Conservation (phyloP, 2,888 invertebrate species). For the Dasysyrphus tricinctus region DNA sequence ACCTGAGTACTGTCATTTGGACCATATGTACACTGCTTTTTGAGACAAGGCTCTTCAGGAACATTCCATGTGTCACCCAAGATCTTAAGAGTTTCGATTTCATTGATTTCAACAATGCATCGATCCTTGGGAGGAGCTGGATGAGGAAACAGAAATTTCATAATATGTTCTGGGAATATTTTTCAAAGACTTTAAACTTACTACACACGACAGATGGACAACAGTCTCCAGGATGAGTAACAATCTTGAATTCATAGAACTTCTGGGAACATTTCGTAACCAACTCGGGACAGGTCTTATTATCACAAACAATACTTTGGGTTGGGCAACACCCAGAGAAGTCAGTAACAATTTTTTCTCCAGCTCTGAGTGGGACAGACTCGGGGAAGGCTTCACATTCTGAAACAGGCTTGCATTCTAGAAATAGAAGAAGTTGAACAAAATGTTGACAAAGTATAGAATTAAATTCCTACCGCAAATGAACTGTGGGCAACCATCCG, state of each 20-base stretch:
- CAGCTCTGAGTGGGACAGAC: constrained; percentile 85
- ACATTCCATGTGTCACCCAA: constrained; percentile 84
- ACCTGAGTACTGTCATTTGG: constrained; percentile 79
- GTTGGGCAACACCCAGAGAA: constrained; percentile 90
- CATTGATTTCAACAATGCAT: constrained; percentile 81
- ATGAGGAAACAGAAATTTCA: neutral
- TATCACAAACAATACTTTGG: constrained; percentile 86
- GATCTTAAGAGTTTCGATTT: constrained; percentile 80
- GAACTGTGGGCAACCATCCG: constrained; percentile 89
- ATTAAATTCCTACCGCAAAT: constrained; percentile 86
- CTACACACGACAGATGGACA: constrained; percentile 88
- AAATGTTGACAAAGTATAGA: constrained; percentile 44
- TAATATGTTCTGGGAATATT: fast-evolving
- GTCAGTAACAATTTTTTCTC: constrained; percentile 86
- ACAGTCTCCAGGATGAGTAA: constrained; percentile 84
- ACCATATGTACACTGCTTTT: constrained; percentile 80
- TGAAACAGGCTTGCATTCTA: constrained; percentile 89
- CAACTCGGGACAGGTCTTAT: constrained; percentile 86
- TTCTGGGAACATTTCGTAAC: constrained; percentile 83
- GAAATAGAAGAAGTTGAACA: constrained; percentile 17
- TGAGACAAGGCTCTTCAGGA: constrained; percentile 83
- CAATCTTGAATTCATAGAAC: constrained; percentile 84
- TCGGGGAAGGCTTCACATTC: constrained; percentile 86
- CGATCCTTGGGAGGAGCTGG: constrained; percentile 81
- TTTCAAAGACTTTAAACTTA: constrained; percentile 79